Evolutionary conservation across 2,113 vertebrate species (phyloP), one percentile per base, ranked within the genome.

Genomic region (Nothobranchius kuhntae): DNA sequence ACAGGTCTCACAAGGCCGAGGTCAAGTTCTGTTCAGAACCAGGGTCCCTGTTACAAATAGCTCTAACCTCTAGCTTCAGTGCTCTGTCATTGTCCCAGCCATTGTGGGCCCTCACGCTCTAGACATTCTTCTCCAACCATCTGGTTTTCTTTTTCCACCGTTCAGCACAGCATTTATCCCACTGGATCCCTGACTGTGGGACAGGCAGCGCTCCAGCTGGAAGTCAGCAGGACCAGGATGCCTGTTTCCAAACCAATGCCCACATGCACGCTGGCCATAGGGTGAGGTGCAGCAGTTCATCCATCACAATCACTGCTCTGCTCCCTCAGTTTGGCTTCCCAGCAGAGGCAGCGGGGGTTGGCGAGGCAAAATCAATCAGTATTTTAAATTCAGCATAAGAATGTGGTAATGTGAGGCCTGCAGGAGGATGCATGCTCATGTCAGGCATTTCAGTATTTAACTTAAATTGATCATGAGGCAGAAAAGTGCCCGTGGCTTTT

Each of bases 191-290:
- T 38, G 11, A 65, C 74, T 42, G 78, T 53, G 63, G 63, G 71
- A 73, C 89, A 86, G 85, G 75, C 83, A 57, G 63, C 9, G 73
- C 73, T 61, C 83, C 89, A 87, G 86, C 89, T 90, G 89, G 80
- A 78, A 61, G 83, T 68, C 87, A 80, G 84, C 73, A 6, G 83
- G 82, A 70, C 53, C 79, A 26, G 63, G 48, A 67, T 42, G 63
- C 61, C 30, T 3, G 1, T 64, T 74, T 86, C 73, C 77, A 82
- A 73, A 77, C 72, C 63, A 26, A 68, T 61, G 47, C 53, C 53
- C 68, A 60, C 61, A 65, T 68, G 71, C 53, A n/a, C 54, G 13
- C 65, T 66, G 61, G 36, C 66, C 57, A 42, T 65, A 75, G 71
- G 76, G 57, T 45, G 75, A 77, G 57, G 21, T 48, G 40, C 38